These are phyloP conservation scores for Aporophyla lueneburgensis DNA, from an alignment of 2,888 invertebrate species.

Conservation along the genomic window DNA sequence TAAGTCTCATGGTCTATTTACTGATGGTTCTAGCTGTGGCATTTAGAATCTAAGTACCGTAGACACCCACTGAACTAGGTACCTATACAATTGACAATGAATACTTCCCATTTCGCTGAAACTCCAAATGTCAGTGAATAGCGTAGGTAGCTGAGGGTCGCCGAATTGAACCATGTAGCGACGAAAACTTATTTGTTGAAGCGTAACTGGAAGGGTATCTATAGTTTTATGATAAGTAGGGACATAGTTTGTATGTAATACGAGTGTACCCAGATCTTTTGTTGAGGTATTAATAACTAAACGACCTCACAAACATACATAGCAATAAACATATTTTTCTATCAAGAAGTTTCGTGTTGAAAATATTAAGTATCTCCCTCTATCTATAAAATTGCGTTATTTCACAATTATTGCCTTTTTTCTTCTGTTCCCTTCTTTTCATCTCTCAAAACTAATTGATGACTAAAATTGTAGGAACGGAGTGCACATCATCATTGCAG, in stretches of 20 bases:
- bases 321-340: not conserved
- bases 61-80: not conserved
- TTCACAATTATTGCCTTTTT: not conserved
- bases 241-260: not conserved
- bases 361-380: not conserved
- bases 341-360: not conserved
- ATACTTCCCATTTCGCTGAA: not conserved
- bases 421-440: too few relatives aligned
- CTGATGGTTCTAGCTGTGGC: not conserved
- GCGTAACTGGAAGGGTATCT: not conserved
- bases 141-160: not conserved
- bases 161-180: not conserved
- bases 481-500: not conserved
- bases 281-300: not conserved
- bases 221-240: not conserved
- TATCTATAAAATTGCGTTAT: not conserved
- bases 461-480: not conserved
- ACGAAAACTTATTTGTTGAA: not conserved
- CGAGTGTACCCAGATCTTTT: too few relatives aligned
- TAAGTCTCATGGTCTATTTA: conserved; percentile 3
- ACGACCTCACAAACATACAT: not conserved
- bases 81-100: not conserved
- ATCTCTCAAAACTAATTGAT: too few relatives aligned
- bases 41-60: not conserved
- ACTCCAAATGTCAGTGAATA: conserved; percentile 13